Base-by-base conservation (phyloP, 2,113 vertebrate genomes). In the Festucalex cinctus region DNA sequence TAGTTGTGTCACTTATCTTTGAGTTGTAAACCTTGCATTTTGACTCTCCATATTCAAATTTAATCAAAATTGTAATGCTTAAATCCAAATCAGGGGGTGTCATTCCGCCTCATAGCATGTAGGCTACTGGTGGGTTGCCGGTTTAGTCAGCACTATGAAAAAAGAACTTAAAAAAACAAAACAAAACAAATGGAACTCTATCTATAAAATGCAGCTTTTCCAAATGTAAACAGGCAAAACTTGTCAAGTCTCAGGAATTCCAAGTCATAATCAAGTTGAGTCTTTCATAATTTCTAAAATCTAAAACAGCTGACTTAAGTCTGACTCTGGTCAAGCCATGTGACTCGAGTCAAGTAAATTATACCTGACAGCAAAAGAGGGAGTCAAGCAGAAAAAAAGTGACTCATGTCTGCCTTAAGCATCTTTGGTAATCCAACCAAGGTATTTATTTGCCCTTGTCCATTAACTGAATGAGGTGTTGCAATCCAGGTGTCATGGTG, bases 401-500 rank as follows among this genome's bases (percentile, higher is more conserved):
- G 6, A 48, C 19, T 22, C n/a, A 22, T 22, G 48, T 22, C 48
- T 51, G 48, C n/a, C 22, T 28, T 56, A 37, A 59, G 35, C 7
- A 58, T 24, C 22, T 35, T 16, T 24, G 37, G 35, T 66, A 4
- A 58, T 41, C 28, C 24, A 56, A 16, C 56, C n/a, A 26, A 71
- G 43, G 53, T 60, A 14, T 57, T 57, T 32, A 57, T 57, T 57
- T 57, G 54, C 36, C 36, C 17, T 22, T 6, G 5, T 61, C 59
- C 59, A 41, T 41, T 51, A 46, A 61, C 20, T 26, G 9, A 36
- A 63, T 43, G 39, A 64, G 19, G 81, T 82, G 74, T 75, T 81
- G 69, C 65, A 28, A 77, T 74, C 75, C 73, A 76, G 86, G 83
- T 88, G 85, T 86, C 84, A 78, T 75, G 77, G 63, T 65, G 65